Base-by-base conservation (phyloP, 2,113 vertebrate species). In the Lagenorhynchus albirostris region DNA sequence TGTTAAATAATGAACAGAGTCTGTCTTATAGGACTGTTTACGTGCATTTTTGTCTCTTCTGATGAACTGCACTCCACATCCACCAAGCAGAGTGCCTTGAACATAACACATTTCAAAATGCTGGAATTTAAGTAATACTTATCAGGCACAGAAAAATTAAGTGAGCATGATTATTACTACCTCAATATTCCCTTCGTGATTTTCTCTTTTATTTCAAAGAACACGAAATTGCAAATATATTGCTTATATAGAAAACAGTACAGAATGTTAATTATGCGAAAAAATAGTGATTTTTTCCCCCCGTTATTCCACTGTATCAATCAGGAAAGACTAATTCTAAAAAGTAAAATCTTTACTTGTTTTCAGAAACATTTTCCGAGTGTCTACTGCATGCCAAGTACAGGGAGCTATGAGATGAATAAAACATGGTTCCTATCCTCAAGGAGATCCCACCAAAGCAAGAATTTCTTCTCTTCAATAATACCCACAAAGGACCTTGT, bases 191-290 rank as follows among this genome's bases (percentile, higher is more conserved):
- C 55, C 23, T n/a, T 50, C 94, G 41, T 50, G 41, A 86, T 41
- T 74, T 88, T 38, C 65, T 38, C 47, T 83, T 95, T 95, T 86
- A 90, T 87, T 70, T 74, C 18, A 76, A 91, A 92, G 29, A 95
- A 83, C 29, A 62, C 6, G 67, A 87, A 15, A 17, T 21, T 23
- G 13, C 50, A 68, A 47, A 62, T 20, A 50, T 8, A 84, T 2
- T 25, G 50, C 81, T 89, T 47, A 74, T 53, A 58, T 0, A 94
- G 1, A 60, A 23, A 33, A 60, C 2, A 4, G 11, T 62, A 33
- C 21, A 76, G 55, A 62, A 77, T 65, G 26, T 17, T 79, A 77
- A 89, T 44, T 71, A 63, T 0, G 62, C 36, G 58, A 77, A 36
- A 63, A 97, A 93, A 91, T 0, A 36, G 38, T 7, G 44, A 6